Conservation (phyloP, 2,797 vertebrate species). For the Sternotherus odoratus region DNA sequence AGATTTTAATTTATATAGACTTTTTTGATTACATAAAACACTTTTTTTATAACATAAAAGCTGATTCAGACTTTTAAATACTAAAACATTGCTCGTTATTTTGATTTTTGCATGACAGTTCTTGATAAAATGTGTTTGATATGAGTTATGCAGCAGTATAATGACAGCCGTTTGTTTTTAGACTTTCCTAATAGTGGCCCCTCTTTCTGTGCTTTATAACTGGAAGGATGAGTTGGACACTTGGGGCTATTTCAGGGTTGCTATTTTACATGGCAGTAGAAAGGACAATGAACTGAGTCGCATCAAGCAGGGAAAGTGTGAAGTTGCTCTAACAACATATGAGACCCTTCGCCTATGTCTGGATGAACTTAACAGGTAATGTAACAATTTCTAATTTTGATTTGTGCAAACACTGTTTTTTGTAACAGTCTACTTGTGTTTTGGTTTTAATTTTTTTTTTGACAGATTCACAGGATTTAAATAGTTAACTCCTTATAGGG, state of each 20-base stretch:
- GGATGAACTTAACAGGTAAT: slow-evolving; percentile 93
- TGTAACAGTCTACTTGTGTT: neutral
- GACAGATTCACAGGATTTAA: too few relatives aligned
- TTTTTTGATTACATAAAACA: neutral
- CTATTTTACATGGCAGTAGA: slow-evolving; percentile 90
- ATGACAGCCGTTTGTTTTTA: slow-evolving; percentile 63
- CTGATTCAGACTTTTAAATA: neutral
- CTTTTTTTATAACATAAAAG: neutral
- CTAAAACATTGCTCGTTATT: neutral
- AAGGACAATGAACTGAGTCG: slow-evolving; percentile 90
- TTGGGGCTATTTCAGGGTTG: slow-evolving; percentile 93
- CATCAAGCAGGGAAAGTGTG: slow-evolving; percentile 89
- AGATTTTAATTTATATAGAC: neutral
- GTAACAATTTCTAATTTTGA: neutral
- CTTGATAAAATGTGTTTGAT: neutral
- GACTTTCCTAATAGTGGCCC: slow-evolving; percentile 95
- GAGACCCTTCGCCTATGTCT: slow-evolving; percentile 91
- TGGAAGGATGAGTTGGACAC: slow-evolving; percentile 97
- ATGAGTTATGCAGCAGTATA: neutral
- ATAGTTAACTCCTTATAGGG: neutral
- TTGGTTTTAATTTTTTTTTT: neutral
- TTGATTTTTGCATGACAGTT: neutral
- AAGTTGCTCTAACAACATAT: slow-evolving; percentile 94
- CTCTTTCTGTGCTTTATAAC: slow-evolving; percentile 95
- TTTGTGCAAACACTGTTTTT: neutral